These are phyloP conservation scores for Chlorops oryzae DNA, from an alignment of 1,140 invertebrate genomes.

Conservation along the genomic window DNA sequence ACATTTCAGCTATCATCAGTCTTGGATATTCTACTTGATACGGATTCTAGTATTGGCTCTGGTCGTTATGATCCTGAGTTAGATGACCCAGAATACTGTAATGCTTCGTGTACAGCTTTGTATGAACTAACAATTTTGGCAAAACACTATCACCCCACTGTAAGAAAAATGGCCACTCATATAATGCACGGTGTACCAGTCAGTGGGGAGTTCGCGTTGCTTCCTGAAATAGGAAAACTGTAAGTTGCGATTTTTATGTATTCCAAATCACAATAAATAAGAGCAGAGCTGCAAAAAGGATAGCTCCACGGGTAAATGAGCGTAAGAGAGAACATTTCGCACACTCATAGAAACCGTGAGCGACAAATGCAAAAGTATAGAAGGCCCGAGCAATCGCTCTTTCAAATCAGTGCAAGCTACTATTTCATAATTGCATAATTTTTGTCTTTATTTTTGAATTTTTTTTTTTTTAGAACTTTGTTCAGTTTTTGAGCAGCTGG, in stretches of 20 bases:
- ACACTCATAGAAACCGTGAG: too few relatives aligned
- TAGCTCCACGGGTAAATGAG: too few relatives aligned
- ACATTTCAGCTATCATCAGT: slow-evolving; percentile 60
- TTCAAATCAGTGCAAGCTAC: too few relatives aligned
- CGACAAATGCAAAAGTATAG: too few relatives aligned
- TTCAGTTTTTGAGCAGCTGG: too few relatives aligned
- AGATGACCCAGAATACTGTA: slow-evolving; percentile 83
- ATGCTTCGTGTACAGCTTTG: slow-evolving; percentile 67
- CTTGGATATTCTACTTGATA: slow-evolving; percentile 67
- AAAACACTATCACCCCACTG: slow-evolving; percentile 68
- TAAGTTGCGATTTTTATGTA: slow-evolving; percentile 40
- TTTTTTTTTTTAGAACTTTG: too few relatives aligned
- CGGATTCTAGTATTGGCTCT: slow-evolving; percentile 63
- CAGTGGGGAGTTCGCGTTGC: slow-evolving; percentile 54
- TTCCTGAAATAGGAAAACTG: slow-evolving; percentile 58
- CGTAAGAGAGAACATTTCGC: too few relatives aligned
- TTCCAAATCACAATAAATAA: not conserved
- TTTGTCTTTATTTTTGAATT: too few relatives aligned
- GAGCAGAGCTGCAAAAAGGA: too few relatives aligned
- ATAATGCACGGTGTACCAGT: slow-evolving; percentile 54
- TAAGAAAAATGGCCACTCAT: slow-evolving; percentile 56
- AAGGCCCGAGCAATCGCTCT: too few relatives aligned
- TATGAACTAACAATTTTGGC: slow-evolving; percentile 65
- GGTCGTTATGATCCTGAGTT: slow-evolving; percentile 73
- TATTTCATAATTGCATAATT: too few relatives aligned